phyloP scores from a whole-genome alignment of 2,797 vertebrate genomes.

The Sus cebifrons region DNA sequence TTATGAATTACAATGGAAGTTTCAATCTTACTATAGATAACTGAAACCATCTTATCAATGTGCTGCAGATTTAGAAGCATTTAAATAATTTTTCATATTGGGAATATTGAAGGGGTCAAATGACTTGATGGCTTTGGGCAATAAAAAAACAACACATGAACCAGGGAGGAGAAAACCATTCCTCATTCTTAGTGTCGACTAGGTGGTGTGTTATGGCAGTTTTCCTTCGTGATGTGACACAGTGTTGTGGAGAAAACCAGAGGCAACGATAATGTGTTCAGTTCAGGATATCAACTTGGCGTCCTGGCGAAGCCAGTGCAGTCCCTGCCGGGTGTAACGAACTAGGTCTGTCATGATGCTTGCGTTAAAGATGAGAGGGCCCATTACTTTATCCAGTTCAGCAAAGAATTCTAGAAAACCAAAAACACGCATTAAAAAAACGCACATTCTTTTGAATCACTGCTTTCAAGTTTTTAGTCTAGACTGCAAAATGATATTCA shows the following conservation, averaged over 20 bases:
- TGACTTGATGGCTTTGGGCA: slow-evolving; percentile 85
- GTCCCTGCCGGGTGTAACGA: slow-evolving; percentile 98
- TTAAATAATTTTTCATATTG: slow-evolving; percentile 90
- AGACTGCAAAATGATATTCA: background rate
- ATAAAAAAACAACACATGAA: slow-evolving; percentile 82
- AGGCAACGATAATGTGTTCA: slow-evolving; percentile 92
- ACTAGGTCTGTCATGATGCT: slow-evolving; percentile 99
- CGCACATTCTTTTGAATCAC: background rate
- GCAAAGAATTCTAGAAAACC: slow-evolving; percentile 95
- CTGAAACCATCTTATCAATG: slow-evolving; percentile 85
- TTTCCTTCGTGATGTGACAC: slow-evolving; percentile 95
- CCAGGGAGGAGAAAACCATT: slow-evolving; percentile 90
- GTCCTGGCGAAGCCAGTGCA: slow-evolving; percentile 98
- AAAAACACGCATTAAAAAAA: slow-evolving; percentile 85
- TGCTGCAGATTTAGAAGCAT: slow-evolving; percentile 89
- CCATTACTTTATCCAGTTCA: slow-evolving; percentile 99
- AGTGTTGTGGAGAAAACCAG: slow-evolving; percentile 97
- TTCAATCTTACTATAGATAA: slow-evolving; percentile 88
- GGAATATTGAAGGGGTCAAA: slow-evolving; percentile 88
- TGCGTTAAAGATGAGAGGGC: slow-evolving; percentile 97
- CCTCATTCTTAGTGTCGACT: slow-evolving; percentile 91
- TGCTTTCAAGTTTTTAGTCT: background rate
- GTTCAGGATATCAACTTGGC: slow-evolving; percentile 94
- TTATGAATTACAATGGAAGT: slow-evolving; percentile 89
- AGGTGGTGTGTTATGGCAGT: slow-evolving; percentile 92